Conservation (phyloP, 2,113 vertebrate genomes). For the Sinocyclocheilus rhinocerous region DNA sequence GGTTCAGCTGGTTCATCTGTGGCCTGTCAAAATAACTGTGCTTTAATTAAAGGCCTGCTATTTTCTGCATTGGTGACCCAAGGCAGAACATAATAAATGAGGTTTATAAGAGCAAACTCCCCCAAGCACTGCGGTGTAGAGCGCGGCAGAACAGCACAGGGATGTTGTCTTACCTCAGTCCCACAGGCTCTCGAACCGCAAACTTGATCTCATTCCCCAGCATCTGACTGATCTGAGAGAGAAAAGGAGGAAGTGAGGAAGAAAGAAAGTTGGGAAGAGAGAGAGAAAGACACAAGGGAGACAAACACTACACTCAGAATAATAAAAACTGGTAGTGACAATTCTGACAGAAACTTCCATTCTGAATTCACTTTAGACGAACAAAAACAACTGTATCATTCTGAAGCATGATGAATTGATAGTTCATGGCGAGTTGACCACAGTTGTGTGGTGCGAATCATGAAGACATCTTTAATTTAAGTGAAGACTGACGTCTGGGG, state of each 20-base stretch:
- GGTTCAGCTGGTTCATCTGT: neutral
- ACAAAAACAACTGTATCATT: neutral
- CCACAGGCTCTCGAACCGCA: slow-evolving; percentile 87
- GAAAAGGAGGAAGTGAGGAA: slow-evolving; percentile 13
- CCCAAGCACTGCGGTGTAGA: neutral
- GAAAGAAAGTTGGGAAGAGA: slow-evolving; percentile 47
- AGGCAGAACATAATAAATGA: slow-evolving; percentile 24
- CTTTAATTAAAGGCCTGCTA: slow-evolving; percentile 15
- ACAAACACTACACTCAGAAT: neutral
- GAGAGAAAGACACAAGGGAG: slow-evolving; percentile 14
- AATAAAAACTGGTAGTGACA: neutral
- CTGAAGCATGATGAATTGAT: slow-evolving; percentile 5
- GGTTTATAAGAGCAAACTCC: slow-evolving; percentile 14
- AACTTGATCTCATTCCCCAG: slow-evolving; percentile 96
- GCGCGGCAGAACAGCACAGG: slow-evolving; percentile 26
- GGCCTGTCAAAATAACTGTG: slow-evolving; percentile 5
- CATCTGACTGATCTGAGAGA: slow-evolving; percentile 93
- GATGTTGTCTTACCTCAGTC: slow-evolving; percentile 84
- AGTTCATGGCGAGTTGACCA: neutral
- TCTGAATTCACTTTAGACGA: neutral
- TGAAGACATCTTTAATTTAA: slow-evolving; percentile 38
- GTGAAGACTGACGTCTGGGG: slow-evolving; percentile 2
- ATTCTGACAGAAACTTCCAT: neutral
- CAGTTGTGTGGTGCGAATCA: neutral
- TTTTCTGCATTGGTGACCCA: slow-evolving; percentile 19